Base-by-base conservation (phyloP, 2,113 vertebrate species). In the Brachirus orientalis region DNA sequence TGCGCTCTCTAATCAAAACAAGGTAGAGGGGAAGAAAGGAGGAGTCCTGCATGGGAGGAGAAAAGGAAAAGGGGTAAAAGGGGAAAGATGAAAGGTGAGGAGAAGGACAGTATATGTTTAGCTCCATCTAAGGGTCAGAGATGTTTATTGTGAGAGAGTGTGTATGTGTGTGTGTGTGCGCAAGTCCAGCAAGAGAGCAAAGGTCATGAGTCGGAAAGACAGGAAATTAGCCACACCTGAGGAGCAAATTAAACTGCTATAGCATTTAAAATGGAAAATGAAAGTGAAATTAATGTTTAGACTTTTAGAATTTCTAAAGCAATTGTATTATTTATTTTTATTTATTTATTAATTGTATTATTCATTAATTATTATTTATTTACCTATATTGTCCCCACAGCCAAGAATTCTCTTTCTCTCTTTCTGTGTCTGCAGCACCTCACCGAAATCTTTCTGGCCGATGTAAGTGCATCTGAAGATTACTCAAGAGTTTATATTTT, bases 161-260 rank as follows among this genome's bases (percentile, higher is more conserved):
- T 63, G 56, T 72, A 43, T 37, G 19, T 51, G 54, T 52, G 17
- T 69, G 38, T 47, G 56, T 48, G 63, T 44, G 13, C 22, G 40
- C 14, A 69, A 47, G 72, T 72, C 57, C 53, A 68, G 44, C 33
- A 10, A 58, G 43, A 37, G 83, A 68, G 48, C 56, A 48, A 65
- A 84, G 84, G 87, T 86, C 79, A 72, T 78, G 78, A 77, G 80
- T 79, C 77, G 61, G 64, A 46, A 48, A 67, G 84, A 81, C 84
- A 86, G 86, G 83, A 90, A 89, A 87, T 87, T 58, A 83, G 82
- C 70, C 65, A 79, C 86, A 88, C 89, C 86, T 89, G 85, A 82
- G 72, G 81, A 82, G 56, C 44, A 13, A 54, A 77, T 8, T 3
- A 40, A 69, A 57, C 33, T 14, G 10, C 12, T 36, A 5, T 16